A percentile compares a stretch with the other conserved stretches of the same genome.
These are phyloP conservation scores for Cricetomys ansorgei DNA, from an alignment of 2,113 vertebrate genomes.

Conservation along the genomic window DNA sequence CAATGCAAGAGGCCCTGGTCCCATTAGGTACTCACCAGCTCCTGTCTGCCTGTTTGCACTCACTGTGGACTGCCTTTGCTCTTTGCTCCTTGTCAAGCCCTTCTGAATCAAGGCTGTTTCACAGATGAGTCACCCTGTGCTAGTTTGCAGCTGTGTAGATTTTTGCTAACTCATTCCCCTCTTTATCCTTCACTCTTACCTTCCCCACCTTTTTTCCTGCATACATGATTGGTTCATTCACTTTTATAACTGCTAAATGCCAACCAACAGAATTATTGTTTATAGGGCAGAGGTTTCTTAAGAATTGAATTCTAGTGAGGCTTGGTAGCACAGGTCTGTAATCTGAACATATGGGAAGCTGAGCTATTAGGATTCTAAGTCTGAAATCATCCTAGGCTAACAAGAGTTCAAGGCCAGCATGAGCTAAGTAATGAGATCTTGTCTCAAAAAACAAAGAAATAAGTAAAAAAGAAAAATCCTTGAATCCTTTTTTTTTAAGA, in stretches of 20 bases:
- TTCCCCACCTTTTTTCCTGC: slow-evolving; percentile 44
- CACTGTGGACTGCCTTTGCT: slow-evolving; percentile 59
- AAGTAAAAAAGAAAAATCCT: not conserved
- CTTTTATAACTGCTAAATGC: slow-evolving; percentile 56
- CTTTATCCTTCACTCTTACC: slow-evolving; percentile 36
- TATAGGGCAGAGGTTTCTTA: slow-evolving; percentile 36
- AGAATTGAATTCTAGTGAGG: slow-evolving; percentile 15
- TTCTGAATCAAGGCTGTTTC: slow-evolving; percentile 50
- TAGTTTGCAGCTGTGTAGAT: not conserved
- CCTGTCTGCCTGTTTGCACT: not conserved
- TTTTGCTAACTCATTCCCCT: slow-evolving; percentile 73
- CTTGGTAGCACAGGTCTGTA: not conserved
- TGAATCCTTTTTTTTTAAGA: not conserved
- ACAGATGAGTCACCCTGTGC: slow-evolving; percentile 66
- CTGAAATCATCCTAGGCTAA: not conserved
- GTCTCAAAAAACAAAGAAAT: not conserved
- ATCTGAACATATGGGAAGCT: too few species aligned
- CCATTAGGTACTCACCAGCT: slow-evolving; percentile 62
- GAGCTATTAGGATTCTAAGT: not conserved
- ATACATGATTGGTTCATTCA: slow-evolving; percentile 30
- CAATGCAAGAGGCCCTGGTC: not conserved
- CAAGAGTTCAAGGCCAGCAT: not conserved
- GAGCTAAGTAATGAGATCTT: not conserved
- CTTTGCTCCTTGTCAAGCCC: slow-evolving; percentile 68
- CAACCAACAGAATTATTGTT: slow-evolving; percentile 51